These are phyloP conservation scores for Hyles euphorbiae DNA, from an alignment of 1,140 invertebrate genomes.

Conservation along the genomic window DNA sequence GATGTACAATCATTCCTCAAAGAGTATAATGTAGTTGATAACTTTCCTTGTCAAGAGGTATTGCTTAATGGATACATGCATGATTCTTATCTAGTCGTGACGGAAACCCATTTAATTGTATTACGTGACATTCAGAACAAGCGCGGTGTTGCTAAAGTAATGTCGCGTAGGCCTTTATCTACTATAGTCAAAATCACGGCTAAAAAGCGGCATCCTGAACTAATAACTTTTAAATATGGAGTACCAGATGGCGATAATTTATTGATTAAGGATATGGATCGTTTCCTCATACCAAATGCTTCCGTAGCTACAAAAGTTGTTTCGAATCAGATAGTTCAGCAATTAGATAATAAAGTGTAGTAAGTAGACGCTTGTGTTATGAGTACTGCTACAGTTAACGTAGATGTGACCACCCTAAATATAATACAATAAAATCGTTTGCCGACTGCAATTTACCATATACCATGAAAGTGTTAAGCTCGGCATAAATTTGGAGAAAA, in stretches of 20 bases:
- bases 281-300: slow-evolving; percentile 94
- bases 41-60: slow-evolving; percentile 94
- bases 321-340: slow-evolving; percentile 76
- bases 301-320: slow-evolving; percentile 89
- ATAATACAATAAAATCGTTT: too few relatives aligned
- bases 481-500: too few relatives aligned
- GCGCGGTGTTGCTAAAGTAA: slow-evolving; percentile 87
- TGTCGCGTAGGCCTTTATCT: slow-evolving; percentile 89
- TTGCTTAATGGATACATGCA: slow-evolving; percentile 91
- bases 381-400: too few relatives aligned
- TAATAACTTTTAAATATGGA: slow-evolving; percentile 97
- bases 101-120: slow-evolving; percentile 90
- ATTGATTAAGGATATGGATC: slow-evolving; percentile 89
- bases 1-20: slow-evolving; percentile 82
- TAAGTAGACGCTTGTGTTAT: slow-evolving; percentile 18
- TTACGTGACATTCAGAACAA: slow-evolving; percentile 87
- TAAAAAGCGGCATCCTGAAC: slow-evolving; percentile 93
- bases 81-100: slow-evolving; percentile 92
- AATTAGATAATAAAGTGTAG: slow-evolving; percentile 58
- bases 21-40: slow-evolving; percentile 88
- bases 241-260: slow-evolving; percentile 84
- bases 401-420: too few relatives aligned
- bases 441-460: too few relatives aligned
- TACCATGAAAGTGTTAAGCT: too few relatives aligned
- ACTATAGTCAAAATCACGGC: slow-evolving; percentile 97